These are phyloP conservation scores for Forficula auricularia DNA, from an alignment of 1,140 invertebrate genomes.

Conservation along the genomic window DNA sequence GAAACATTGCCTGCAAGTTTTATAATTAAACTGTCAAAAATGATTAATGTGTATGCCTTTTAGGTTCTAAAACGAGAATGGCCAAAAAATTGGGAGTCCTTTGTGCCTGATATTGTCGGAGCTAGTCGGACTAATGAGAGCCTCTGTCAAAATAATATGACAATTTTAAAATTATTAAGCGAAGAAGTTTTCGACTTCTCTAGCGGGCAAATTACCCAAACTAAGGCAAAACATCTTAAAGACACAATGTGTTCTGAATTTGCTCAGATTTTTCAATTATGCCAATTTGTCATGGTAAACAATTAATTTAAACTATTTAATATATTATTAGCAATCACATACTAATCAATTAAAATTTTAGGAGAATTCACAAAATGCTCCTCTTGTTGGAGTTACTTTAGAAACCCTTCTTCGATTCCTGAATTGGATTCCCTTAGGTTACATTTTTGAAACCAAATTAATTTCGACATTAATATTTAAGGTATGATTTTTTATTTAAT, in stretches of 20 bases:
- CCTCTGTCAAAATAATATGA: conserved; percentile 99
- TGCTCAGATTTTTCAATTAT: conserved; percentile 92
- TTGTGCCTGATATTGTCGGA: conserved; percentile 97
- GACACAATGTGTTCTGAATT: conserved; percentile 99
- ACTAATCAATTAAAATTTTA: conserved; percentile 16
- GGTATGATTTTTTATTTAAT: conserved; percentile 26
- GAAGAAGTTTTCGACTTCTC: conserved; percentile 99
- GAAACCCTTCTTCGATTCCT: conserved; percentile 92
- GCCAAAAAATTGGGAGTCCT: conserved; percentile 99
- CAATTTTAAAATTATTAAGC: conserved; percentile 88
- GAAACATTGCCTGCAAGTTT: no score
- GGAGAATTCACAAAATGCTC: conserved; percentile 92
- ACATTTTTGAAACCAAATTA: conserved; percentile 97
- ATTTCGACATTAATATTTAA: conserved; percentile 90
- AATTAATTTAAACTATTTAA: background rate
- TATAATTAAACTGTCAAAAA: no score
- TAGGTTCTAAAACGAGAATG: conserved; percentile 98
- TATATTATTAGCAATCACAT: background rate
- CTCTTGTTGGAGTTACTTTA: conserved; percentile 80
- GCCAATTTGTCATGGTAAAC: conserved; percentile 82
- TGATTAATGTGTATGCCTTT: conserved; percentile 19
- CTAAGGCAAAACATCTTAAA: conserved; percentile 97
- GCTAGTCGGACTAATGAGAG: conserved; percentile 97
- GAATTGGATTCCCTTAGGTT: conserved; percentile 98
- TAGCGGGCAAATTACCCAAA: conserved; percentile 92